Conservation (phyloP, 2,888 invertebrate genomes). For the Luperina nickerlii region DNA sequence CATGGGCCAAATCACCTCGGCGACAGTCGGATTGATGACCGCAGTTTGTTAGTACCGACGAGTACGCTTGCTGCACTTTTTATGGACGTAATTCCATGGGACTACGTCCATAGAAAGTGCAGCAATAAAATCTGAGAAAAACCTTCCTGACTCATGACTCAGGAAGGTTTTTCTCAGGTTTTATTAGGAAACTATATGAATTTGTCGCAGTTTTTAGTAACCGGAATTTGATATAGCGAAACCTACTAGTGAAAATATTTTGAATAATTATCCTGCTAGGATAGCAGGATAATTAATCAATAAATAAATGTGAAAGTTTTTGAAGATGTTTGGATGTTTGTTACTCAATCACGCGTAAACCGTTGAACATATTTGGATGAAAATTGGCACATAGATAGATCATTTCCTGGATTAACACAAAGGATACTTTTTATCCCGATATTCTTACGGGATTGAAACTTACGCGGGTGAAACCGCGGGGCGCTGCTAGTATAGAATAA, state of each 20-base stretch:
- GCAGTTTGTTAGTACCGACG: conserved; percentile 21
- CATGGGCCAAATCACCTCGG: conserved; percentile 16
- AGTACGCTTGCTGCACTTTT: conserved; percentile 1
- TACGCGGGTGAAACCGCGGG: neutral
- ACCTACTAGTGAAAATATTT: neutral
- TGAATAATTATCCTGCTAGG: neutral
- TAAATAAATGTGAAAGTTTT: no score
- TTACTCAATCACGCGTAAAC: no score
- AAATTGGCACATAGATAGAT: no score
- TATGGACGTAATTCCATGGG: neutral
- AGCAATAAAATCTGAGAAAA: no score
- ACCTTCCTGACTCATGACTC: neutral
- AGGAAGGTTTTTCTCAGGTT: neutral
- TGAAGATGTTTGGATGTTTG: no score
- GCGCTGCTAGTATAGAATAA: neutral
- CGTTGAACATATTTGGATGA: no score
- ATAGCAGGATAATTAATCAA: no score
- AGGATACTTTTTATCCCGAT: no score
- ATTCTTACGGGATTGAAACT: no score
- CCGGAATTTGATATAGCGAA: neutral
- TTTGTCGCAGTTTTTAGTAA: neutral
- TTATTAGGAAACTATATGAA: neutral
- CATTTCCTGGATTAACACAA: no score
- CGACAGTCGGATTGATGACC: conserved; percentile 5
- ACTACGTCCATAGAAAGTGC: no score